Evolutionary conservation across 2,888 invertebrate species (phyloP), one percentile per base, ranked within the genome.

Genomic region (Drosophila quinaria): DNA sequence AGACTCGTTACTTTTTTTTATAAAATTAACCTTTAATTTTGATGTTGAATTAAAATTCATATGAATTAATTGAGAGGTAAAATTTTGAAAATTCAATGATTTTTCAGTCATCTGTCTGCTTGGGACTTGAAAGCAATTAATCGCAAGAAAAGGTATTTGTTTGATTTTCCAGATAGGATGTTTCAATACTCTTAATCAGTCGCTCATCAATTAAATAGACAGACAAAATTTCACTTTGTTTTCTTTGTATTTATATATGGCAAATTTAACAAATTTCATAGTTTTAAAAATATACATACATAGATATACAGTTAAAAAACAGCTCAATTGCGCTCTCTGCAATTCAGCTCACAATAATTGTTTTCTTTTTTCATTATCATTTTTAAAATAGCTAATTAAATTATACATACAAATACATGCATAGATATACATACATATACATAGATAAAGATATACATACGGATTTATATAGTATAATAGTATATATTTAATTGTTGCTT

Each of bases 231-330:
- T 52, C 29, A 29, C 35, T 68, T 70, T 56, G 63, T 73, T 70
- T 66, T 60, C 46, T 80, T 86, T 80, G 78, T 87, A 87, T 87
- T 87, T 85, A 89, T 89, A 89, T 87, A 87, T 87, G 86, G 86
- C 86, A 87, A 87, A 86, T 89, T 87, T 89, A 87, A 87, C 86
- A 89, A 87, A 78, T 81, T 84, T 83, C 60, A 60, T 75, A 70
- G 70, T 71, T 79, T 87, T 78, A 67, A 75, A 81, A 84, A 81
- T 82, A 87, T 87, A 86, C 84, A 87, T 78, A 83, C 69, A 72
- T 79, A 78, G 81, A 78, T 86, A 73, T 80, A 78, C 85, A 78
- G 79, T 73, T 85, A 76, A 63, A 67, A 79, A 81, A 80, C 73
- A 78, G 77, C 70, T 73, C 47, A 35, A 35, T 60, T 64, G 66